Conservation (phyloP, 2,797 vertebrate genomes). For the Schizopygopsis malacanthus region DNA sequence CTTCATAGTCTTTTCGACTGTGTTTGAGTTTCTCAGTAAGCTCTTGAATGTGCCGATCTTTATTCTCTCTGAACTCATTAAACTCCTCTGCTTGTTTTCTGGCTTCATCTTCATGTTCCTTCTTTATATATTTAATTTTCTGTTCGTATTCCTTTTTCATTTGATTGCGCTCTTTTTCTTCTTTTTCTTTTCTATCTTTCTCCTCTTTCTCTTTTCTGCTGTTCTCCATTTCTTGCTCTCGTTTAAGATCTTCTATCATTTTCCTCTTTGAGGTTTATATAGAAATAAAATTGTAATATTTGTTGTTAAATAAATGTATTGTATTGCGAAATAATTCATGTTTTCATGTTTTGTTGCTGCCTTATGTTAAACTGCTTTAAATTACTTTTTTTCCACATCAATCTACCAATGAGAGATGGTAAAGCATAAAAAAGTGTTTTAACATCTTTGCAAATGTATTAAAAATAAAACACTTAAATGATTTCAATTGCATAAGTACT, state of each 20-base stretch:
- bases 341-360: too few species aligned
- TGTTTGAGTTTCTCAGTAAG: not conserved
- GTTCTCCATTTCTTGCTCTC: not conserved
- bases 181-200: not conserved
- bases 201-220: not conserved
- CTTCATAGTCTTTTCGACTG: not conserved
- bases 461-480: too few species aligned
- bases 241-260: not conserved
- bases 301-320: not conserved
- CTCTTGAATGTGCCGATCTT: not conserved
- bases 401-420: too few species aligned
- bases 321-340: not conserved
- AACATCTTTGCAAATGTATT: too few species aligned
- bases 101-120: conserved; percentile 11
- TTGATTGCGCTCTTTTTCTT: not conserved
- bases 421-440: too few species aligned
- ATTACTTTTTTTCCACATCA: too few species aligned
- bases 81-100: conserved; percentile 12
- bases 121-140: not conserved
- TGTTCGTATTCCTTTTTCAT: not conserved
- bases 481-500: too few species aligned
- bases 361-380: too few species aligned
- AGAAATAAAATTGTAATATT: too few species aligned
- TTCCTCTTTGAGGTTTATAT: not conserved
- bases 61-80: not conserved